Conservation (phyloP, 2,888 invertebrate genomes). For the Cylindroiulus punctatus region DNA sequence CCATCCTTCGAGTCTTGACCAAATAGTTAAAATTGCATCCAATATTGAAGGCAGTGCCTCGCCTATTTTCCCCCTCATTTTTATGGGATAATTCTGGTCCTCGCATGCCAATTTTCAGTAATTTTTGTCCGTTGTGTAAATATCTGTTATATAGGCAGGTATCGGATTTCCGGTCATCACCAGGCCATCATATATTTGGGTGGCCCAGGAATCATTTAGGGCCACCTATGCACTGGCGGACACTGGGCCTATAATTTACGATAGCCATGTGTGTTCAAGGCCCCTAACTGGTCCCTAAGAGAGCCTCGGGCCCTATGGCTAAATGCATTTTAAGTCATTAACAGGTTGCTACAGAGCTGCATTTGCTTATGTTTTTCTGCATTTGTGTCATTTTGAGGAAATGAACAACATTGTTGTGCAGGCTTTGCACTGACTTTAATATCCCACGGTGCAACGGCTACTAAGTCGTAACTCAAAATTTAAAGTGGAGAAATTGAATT, state of each 20-base stretch:
- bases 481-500: conserved; percentile 35
- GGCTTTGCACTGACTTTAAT: background rate
- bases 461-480: background rate
- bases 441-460: background rate
- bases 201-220: conserved; percentile 35
- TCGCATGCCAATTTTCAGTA: conserved; percentile 5
- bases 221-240: conserved; percentile 39
- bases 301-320: background rate
- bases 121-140: conserved; percentile 31
- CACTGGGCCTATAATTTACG: background rate
- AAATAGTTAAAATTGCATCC: conserved; percentile 25
- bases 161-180: conserved; percentile 43
- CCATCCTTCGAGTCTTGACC: conserved; percentile 30
- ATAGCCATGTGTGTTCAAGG: conserved; percentile 30
- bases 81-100: conserved; percentile 36
- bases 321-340: background rate
- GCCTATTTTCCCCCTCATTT: conserved; percentile 20
- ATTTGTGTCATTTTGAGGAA: background rate
- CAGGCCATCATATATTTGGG: conserved; percentile 30
- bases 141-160: conserved; percentile 33
- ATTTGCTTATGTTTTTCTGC: too few relatives aligned
- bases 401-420: background rate
- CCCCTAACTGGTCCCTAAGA: too few relatives aligned
- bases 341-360: background rate
- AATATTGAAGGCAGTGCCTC: conserved; percentile 10